These are phyloP conservation scores for Pionites leucogaster DNA, from an alignment of 2,113 vertebrate species.

Conservation along the genomic window DNA sequence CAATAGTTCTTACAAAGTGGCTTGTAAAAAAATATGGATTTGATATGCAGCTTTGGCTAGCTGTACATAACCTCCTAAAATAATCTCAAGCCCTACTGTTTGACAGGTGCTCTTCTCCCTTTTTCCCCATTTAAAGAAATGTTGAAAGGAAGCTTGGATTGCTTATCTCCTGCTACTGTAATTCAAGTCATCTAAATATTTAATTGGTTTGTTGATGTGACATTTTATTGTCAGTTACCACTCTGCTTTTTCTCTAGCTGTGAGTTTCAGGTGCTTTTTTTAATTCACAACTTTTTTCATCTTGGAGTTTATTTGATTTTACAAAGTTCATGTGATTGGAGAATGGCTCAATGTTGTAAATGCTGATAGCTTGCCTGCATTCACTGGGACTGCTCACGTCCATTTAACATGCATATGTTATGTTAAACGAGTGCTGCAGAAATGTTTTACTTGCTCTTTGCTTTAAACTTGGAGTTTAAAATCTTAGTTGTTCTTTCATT, in stretches of 20 bases:
- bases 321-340: fast-evolving
- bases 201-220: fast-evolving
- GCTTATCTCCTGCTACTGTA: background rate
- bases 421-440: background rate
- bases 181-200: background rate
- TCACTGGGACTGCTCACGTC: background rate
- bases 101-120: background rate
- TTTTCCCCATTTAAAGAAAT: background rate
- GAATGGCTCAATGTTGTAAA: background rate
- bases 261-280: fast-evolving
- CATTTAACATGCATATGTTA: fast-evolving
- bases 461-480: background rate
- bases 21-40: fast-evolving
- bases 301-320: background rate
- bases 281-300: background rate
- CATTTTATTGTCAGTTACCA: fast-evolving
- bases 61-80: background rate
- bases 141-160: background rate
- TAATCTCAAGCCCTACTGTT: fast-evolving
- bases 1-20: background rate
- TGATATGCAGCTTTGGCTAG: fast-evolving
- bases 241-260: fast-evolving
- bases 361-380: background rate
- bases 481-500: background rate
- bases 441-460: background rate